Conservation (phyloP, 1,140 invertebrate species). For the Littorina saxatilis region DNA sequence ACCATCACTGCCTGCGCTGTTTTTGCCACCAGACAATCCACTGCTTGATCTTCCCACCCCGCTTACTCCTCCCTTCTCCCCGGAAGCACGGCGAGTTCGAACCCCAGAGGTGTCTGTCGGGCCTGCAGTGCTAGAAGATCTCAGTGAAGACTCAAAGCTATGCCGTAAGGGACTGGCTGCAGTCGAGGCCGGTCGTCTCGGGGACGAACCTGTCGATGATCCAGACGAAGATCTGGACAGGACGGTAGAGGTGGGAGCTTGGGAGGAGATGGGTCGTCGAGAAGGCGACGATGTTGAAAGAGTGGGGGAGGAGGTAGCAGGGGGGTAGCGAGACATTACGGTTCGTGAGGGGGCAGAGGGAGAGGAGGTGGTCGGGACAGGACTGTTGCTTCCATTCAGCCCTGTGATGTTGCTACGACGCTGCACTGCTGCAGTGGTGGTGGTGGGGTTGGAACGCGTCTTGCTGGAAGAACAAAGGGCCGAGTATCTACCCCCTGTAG, state of each 20-base stretch:
- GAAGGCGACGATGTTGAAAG: slow-evolving; percentile 17
- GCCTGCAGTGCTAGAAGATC: background rate
- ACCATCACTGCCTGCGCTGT: too few relatives aligned
- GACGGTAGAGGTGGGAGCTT: slow-evolving; percentile 4
- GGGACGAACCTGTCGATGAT: slow-evolving; percentile 1
- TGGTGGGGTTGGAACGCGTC: background rate
- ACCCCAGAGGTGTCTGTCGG: background rate
- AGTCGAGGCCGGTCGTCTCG: background rate
- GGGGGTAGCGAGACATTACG: slow-evolving; percentile 15
- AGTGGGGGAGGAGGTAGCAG: background rate
- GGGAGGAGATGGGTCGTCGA: slow-evolving; percentile 7
- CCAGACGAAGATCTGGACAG: slow-evolving; percentile 19
- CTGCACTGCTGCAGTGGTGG: background rate
- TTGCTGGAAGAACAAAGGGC: background rate
- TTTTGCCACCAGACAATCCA: too few relatives aligned
- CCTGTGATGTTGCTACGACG: slow-evolving; percentile 22
- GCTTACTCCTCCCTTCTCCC: slow-evolving; percentile 2
- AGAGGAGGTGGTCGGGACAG: background rate
- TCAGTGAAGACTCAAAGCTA: slow-evolving; percentile 15
- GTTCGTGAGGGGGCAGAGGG: background rate
- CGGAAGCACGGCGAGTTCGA: background rate
- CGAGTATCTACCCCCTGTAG: background rate
- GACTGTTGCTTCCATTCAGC: background rate
- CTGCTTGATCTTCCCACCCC: too few relatives aligned
- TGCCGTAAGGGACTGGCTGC: slow-evolving; percentile 11